These are phyloP conservation scores for Lophura nycthemera DNA, from an alignment of 2,113 vertebrate species.

Conservation along the genomic window DNA sequence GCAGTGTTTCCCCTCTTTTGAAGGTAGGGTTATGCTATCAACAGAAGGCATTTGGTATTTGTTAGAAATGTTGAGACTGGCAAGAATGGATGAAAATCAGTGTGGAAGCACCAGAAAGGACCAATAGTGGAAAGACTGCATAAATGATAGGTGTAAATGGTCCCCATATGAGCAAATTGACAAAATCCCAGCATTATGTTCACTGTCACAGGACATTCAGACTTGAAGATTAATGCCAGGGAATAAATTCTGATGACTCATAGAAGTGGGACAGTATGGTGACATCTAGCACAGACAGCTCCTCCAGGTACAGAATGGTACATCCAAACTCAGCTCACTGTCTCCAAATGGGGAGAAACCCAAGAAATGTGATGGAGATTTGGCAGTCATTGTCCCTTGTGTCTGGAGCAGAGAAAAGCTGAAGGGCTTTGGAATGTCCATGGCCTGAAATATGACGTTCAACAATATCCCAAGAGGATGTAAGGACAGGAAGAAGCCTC, in stretches of 20 bases:
- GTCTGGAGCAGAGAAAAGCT: not conserved
- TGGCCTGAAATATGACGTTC: not conserved
- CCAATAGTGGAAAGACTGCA: not conserved
- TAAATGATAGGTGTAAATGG: not conserved
- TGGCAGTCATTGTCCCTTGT: not conserved
- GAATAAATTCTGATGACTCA: not conserved
- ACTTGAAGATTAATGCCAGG: not conserved
- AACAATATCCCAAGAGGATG: not conserved
- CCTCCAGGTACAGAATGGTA: not conserved
- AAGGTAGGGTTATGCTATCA: not conserved
- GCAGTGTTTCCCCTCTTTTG: not conserved
- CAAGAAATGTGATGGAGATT: not conserved
- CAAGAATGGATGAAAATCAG: not conserved
- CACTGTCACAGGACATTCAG: not conserved
- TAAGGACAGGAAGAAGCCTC: not conserved
- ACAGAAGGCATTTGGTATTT: fast-evolving
- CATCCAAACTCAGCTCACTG: not conserved
- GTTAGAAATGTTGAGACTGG: not conserved
- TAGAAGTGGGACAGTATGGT: not conserved
- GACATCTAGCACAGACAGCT: not conserved
- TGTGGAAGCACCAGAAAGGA: not conserved
- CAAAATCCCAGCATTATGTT: not conserved
- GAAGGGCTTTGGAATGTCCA: not conserved
- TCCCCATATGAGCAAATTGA: not conserved
- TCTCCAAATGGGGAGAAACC: not conserved